Percentiles rank a stretch among this genome's conserved stretches.
phyloP scores from a whole-genome alignment of 2,113 vertebrate species.

The Xerus inauris region DNA sequence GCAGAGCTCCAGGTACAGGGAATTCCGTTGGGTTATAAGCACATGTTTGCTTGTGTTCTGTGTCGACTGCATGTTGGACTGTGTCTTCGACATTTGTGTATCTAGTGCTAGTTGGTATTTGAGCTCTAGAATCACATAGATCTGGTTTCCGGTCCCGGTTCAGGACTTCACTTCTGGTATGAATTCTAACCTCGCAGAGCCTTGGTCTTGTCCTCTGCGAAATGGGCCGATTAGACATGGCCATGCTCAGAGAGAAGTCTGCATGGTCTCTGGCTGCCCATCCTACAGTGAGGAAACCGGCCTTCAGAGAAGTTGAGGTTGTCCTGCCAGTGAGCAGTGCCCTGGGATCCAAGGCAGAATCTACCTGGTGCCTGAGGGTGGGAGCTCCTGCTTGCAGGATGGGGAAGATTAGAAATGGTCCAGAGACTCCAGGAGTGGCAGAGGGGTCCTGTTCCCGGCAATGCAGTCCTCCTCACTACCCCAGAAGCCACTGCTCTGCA shows the following conservation, averaged over 20 bases:
- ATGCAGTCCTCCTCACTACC: not conserved
- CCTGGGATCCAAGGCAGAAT: not conserved
- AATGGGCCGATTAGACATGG: not conserved
- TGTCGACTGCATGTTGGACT: too few relatives aligned
- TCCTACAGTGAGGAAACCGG: not conserved
- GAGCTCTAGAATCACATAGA: not conserved
- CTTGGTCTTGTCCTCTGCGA: not conserved
- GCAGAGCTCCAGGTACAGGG: too few relatives aligned
- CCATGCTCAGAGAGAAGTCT: too few relatives aligned
- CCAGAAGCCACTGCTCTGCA: not conserved
- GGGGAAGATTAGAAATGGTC: not conserved
- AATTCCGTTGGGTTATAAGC: too few relatives aligned
- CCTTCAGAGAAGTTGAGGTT: not conserved
- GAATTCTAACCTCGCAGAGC: not conserved
- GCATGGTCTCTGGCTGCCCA: too few relatives aligned
- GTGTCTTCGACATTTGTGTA: not conserved
- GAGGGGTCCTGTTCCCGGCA: rapidly evolving
- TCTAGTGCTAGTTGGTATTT: not conserved
- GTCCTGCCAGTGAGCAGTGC: not conserved
- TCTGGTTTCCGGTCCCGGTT: not conserved
- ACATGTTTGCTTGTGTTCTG: too few relatives aligned
- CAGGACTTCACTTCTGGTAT: not conserved
- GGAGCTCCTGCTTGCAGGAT: not conserved
- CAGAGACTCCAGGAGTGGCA: not conserved
- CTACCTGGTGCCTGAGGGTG: not conserved